Base-by-base conservation (phyloP, 2,113 vertebrate species). In the Ageneiosus marmoratus region DNA sequence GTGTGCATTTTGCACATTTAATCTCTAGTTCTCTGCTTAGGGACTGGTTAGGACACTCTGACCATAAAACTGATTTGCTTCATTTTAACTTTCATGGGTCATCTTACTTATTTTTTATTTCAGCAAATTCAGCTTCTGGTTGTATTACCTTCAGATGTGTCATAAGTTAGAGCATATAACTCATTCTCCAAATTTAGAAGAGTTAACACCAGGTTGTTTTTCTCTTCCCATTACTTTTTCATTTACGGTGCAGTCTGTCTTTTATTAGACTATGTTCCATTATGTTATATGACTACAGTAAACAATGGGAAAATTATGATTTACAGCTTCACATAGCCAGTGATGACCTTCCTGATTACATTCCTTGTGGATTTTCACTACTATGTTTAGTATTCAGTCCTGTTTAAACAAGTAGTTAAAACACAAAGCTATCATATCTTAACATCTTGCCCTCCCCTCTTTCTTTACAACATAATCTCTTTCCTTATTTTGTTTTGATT, bases 11-110 rank as follows among this genome's bases (percentile, higher is more conserved):
- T 34, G n/a, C 27, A 50, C 16, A 50, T 74, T 73, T 48, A 56
- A 37, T 53, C 37, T 60, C 24, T 81, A 27, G 50, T 9, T 89
- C 93, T 87, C 92, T 93, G 87, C 91, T 91, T 51, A 37, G 62
- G 32, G 12, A 37, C 29, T 69, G 22, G 12, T 37, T 50, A 55
- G 48, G 62, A 20, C 9, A 2, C 20, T 41, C 75, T 60, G 22
- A 34, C 12, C 51, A 24, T 27, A 29, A 51, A 20, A 67, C 13
- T 4, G 1, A 11, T 51, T 50, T 79, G 24, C 27, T n/a, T 32
- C 1, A 53, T 53, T 53, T 18, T 20, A 5, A 29, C 8, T 6
- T 5, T 67, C 22, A 13, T 37, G 60, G 9, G 58, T 27, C 16
- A 5, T 15, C 18, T 56, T 56, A 22, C 37, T 53, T 29, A 6